phyloP scores from a whole-genome alignment of 1,140 invertebrate genomes.

The Drosophila funebris region DNA sequence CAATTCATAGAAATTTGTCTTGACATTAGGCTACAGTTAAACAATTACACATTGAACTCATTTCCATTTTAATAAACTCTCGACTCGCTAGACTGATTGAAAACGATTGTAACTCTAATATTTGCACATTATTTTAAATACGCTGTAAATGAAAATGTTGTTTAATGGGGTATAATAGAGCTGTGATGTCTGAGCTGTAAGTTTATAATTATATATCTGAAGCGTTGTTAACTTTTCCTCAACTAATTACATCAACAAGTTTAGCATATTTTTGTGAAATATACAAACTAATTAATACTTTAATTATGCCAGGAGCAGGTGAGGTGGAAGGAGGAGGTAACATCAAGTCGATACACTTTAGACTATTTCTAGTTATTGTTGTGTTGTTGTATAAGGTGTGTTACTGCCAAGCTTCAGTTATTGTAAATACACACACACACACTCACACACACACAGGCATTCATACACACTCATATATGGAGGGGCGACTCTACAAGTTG shows the following conservation, averaged over 20 bases:
- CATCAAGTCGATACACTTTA: neutral
- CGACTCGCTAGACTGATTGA: constrained; percentile 12
- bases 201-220: too few relatives aligned
- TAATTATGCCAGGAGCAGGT: neutral
- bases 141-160: neutral
- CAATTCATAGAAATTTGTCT: constrained; percentile 73
- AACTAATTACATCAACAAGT: too few relatives aligned
- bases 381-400: constrained; percentile 61
- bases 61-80: constrained; percentile 65
- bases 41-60: constrained; percentile 65
- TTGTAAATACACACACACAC: constrained; percentile 42
- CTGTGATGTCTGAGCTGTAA: neutral
- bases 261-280: too few relatives aligned
- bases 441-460: constrained; percentile 12
- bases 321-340: neutral
- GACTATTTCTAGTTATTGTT: constrained; percentile 1
- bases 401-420: constrained; percentile 74
- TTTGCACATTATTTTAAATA: constrained; percentile 51
- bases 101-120: constrained; percentile 57
- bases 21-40: constrained; percentile 44
- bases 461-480: constrained; percentile 27
- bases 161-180: neutral
- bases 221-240: too few relatives aligned
- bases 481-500: constrained; percentile 44
- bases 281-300: too few relatives aligned